Evolutionary conservation across 2,113 vertebrate species (phyloP).

Genomic region (Fregetta grallaria): DNA sequence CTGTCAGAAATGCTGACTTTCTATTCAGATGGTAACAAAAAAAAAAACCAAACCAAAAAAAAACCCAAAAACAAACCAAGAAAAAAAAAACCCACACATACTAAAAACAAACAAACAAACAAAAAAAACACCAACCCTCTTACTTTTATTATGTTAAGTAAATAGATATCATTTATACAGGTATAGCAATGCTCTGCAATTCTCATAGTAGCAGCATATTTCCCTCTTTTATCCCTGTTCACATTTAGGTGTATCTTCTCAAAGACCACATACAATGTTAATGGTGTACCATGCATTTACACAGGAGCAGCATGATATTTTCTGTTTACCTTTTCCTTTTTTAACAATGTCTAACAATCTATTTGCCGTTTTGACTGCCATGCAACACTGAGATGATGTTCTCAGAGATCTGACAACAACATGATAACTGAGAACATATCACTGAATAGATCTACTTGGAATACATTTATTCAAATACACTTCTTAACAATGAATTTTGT

Average conservation of each 20-base stretch:
- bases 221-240: neutral
- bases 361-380: neutral
- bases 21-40: neutral
- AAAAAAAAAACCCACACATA: too few relatives aligned
- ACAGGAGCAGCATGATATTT: neutral
- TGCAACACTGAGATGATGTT: neutral
- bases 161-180: neutral
- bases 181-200: neutral
- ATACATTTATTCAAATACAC: neutral
- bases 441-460: neutral
- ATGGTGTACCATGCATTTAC: neutral
- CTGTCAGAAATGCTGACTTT: neutral
- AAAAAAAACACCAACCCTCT: rapidly evolving
- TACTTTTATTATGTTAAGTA: neutral
- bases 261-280: neutral
- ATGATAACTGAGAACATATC: neutral
- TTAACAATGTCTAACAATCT: neutral
- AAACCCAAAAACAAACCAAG: too few relatives aligned
- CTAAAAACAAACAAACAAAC: too few relatives aligned
- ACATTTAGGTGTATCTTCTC: neutral
- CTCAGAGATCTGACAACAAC: neutral
- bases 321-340: neutral
- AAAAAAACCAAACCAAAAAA: too few relatives aligned
- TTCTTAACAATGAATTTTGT: neutral
- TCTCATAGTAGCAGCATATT: neutral